Evolutionary conservation across 2,113 vertebrate genomes (phyloP).

Genomic region (Crotophaga sulcirostris): DNA sequence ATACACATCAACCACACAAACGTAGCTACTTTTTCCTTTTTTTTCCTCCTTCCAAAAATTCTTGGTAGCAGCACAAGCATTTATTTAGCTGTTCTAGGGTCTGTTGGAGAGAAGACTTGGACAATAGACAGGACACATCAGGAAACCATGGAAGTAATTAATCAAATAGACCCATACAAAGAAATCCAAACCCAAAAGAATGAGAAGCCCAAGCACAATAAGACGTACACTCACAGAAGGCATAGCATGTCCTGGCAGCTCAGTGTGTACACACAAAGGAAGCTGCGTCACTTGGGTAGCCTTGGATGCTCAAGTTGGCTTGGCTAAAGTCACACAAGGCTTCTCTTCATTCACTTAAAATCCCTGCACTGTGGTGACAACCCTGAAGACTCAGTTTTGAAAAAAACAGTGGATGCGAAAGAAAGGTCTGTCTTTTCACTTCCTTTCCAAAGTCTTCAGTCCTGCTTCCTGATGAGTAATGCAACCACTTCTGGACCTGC

Average conservation of each 20-base stretch:
- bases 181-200: not conserved
- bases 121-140: not conserved
- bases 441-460: not conserved
- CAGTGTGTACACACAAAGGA: not conserved
- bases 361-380: not conserved
- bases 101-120: not conserved
- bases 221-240: fast-evolving
- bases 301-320: not conserved
- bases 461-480: not conserved
- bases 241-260: not conserved
- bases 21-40: not conserved
- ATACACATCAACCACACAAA: not conserved
- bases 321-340: not conserved
- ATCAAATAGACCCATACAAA: not conserved
- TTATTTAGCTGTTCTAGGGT: not conserved
- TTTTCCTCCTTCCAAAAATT: not conserved
- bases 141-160: not conserved
- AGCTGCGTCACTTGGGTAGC: not conserved
- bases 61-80: not conserved
- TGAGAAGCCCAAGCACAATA: not conserved
- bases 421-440: not conserved
- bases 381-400: not conserved
- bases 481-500: not conserved
- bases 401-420: not conserved
- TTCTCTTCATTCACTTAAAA: not conserved